Conservation (phyloP, 2,888 invertebrate genomes). For the Exocentrus adspersus region DNA sequence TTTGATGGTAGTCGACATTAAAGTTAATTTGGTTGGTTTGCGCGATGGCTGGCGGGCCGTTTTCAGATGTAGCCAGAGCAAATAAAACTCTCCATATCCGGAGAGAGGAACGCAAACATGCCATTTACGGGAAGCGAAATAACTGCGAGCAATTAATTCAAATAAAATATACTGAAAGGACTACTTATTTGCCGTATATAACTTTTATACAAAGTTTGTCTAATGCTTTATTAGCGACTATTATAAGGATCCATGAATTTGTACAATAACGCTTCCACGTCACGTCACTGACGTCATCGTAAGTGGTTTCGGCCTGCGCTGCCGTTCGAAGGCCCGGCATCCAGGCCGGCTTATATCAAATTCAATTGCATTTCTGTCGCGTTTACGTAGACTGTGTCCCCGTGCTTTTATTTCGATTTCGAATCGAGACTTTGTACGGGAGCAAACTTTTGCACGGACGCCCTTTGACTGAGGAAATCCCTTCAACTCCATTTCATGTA, state of each 20-base stretch:
- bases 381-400: neutral
- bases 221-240: too few relatives aligned
- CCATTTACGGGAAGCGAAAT: too few relatives aligned
- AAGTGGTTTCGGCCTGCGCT: too few relatives aligned
- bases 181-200: too few relatives aligned
- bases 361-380: conserved; percentile 1
- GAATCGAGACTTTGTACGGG: neutral
- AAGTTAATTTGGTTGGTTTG: neutral
- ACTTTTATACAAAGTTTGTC: too few relatives aligned
- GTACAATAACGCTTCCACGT: too few relatives aligned
- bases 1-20: neutral
- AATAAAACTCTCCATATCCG: too few relatives aligned
- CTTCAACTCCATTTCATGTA: neutral
- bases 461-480: neutral
- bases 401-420: neutral
- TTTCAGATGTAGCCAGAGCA: neutral
- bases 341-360: neutral
- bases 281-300: too few relatives aligned
- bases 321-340: neutral
- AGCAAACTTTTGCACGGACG: neutral
- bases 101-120: too few relatives aligned
- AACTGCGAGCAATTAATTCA: too few relatives aligned
- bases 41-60: neutral
- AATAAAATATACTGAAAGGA: too few relatives aligned
- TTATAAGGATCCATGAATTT: too few relatives aligned